Conservation (phyloP, 2,888 invertebrate species). For the Agriopis marginaria region DNA sequence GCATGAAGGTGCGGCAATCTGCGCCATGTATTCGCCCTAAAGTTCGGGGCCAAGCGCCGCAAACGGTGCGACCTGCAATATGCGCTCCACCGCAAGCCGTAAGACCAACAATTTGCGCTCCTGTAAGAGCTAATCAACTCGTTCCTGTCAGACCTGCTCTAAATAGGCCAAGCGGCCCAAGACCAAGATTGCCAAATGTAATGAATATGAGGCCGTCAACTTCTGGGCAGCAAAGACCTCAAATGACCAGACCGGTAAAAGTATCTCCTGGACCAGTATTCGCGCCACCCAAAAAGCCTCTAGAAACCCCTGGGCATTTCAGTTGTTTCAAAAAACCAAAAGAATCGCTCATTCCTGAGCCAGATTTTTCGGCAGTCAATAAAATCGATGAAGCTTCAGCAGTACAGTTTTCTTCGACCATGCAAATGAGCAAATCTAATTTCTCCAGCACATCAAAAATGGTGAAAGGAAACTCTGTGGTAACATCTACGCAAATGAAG, state of each 20-base stretch:
- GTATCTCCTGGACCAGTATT: constrained; percentile 64
- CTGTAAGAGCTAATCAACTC: constrained; percentile 59
- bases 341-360: constrained; percentile 67
- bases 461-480: constrained; percentile 66
- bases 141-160: constrained; percentile 59
- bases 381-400: constrained; percentile 51
- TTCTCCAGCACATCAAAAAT: constrained; percentile 66
- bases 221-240: constrained; percentile 50
- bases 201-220: constrained; percentile 54
- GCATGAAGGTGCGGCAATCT: constrained; percentile 63
- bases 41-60: constrained; percentile 47
- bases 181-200: constrained; percentile 57
- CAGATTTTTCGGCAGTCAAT: constrained; percentile 58
- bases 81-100: constrained; percentile 45
- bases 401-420: constrained; percentile 61
- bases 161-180: constrained; percentile 54
- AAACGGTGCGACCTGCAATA: constrained; percentile 42
- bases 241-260: constrained; percentile 63
- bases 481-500: constrained; percentile 69
- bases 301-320: constrained; percentile 67
- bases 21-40: constrained; percentile 46
- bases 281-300: constrained; percentile 59
- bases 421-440: constrained; percentile 66
- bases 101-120: constrained; percentile 44
- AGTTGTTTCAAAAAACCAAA: constrained; percentile 79